Conservation (phyloP, 2,797 vertebrate genomes). For the Anguilla marmorata region DNA sequence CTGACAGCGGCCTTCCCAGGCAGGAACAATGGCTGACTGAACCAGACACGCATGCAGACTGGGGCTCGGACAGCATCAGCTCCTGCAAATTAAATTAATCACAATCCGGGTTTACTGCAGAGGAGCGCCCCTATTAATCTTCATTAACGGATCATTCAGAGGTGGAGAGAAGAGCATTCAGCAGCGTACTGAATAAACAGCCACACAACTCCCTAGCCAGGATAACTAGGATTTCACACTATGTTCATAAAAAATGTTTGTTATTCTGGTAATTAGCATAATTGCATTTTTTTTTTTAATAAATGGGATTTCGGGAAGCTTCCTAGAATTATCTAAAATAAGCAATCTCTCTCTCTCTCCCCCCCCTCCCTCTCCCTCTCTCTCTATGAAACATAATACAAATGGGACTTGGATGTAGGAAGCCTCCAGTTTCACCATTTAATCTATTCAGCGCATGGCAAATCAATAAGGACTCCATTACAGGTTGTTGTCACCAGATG, state of each 20-base stretch:
- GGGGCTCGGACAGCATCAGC: conserved; percentile 60
- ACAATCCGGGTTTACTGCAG: background rate
- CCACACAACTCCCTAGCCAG: background rate
- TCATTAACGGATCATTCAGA: conserved; percentile 4
- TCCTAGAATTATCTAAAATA: background rate
- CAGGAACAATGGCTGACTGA: conserved; percentile 47
- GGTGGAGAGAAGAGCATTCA: background rate
- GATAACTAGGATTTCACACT: conserved; percentile 19
- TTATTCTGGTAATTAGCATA: background rate
- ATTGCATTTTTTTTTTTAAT: background rate
- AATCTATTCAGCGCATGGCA: background rate
- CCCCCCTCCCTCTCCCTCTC: background rate
- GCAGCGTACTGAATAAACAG: background rate
- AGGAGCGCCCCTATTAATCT: background rate
- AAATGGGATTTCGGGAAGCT: background rate
- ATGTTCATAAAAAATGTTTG: background rate
- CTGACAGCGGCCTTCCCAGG: conserved; percentile 51
- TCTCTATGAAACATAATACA: background rate
- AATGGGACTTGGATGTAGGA: background rate
- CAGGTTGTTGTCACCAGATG: background rate
- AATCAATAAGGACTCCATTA: background rate
- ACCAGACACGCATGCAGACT: conserved; percentile 50
- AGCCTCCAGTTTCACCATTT: background rate
- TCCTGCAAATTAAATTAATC: conserved; percentile 51
- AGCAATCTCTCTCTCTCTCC: background rate